Percentiles rank a stretch among this genome's conserved stretches.
phyloP scores from a whole-genome alignment of 2,797 vertebrate genomes.

The Sylvia borin region DNA sequence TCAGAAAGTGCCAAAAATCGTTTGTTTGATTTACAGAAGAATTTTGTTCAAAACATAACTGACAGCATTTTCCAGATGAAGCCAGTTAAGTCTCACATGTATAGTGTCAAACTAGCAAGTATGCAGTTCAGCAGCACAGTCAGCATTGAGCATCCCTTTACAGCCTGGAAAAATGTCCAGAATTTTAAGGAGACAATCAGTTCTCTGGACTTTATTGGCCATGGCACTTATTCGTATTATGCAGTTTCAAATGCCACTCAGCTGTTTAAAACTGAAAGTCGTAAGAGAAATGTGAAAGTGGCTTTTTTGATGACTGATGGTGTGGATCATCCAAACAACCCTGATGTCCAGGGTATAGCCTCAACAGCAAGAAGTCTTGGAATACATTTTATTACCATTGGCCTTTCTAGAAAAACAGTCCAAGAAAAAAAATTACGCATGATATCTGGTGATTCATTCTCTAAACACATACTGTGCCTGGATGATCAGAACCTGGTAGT shows the following conservation, averaged over 20 bases:
- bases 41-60: constrained; percentile 81
- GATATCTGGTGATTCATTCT: constrained; percentile 80
- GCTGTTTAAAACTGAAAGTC: constrained; percentile 82
- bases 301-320: constrained; percentile 88
- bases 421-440: constrained; percentile 80
- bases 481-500: constrained; percentile 78
- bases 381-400: constrained; percentile 84
- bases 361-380: constrained; percentile 80
- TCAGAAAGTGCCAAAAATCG: constrained; percentile 85
- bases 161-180: constrained; percentile 80
- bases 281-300: constrained; percentile 75
- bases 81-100: constrained; percentile 63
- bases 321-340: constrained; percentile 86
- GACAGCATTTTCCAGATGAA: constrained; percentile 77
- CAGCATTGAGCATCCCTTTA: constrained; percentile 80
- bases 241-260: constrained; percentile 86
- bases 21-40: constrained; percentile 85
- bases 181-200: constrained; percentile 78
- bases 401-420: constrained; percentile 79
- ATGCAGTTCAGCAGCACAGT: constrained; percentile 91
- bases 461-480: constrained; percentile 81
- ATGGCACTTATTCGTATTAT: constrained; percentile 89
- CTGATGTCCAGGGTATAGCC: constrained; percentile 77
- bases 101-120: constrained; percentile 80
- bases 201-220: constrained; percentile 84